Conservation (phyloP, 2,797 vertebrate genomes). For the Leucoraja ocellata region DNA sequence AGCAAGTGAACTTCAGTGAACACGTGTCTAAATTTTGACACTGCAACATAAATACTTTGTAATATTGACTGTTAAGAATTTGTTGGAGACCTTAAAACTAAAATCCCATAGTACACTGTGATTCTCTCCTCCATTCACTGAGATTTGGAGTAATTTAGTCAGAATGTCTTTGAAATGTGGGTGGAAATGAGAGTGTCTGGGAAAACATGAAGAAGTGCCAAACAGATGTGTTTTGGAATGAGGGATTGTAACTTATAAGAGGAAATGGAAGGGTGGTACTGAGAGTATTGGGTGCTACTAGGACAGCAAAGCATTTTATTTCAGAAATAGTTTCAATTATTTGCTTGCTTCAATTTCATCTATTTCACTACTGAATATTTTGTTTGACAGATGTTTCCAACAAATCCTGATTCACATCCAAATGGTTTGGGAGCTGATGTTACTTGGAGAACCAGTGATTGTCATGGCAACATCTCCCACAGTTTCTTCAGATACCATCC, state of each 20-base stretch:
- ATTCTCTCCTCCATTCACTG: too few species aligned
- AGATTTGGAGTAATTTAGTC: too few species aligned
- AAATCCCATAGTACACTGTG: neutral
- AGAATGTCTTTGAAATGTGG: too few species aligned
- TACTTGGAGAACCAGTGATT: constrained; percentile 83
- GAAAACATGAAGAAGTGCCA: neutral
- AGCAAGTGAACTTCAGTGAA: neutral
- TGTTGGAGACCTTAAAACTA: neutral
- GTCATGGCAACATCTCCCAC: constrained; percentile 83
- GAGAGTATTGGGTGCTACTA: neutral
- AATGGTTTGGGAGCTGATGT: constrained; percentile 84
- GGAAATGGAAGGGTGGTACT: neutral
- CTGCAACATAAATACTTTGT: neutral
- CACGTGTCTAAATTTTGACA: neutral
- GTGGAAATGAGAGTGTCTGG: too few species aligned
- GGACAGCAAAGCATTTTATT: neutral
- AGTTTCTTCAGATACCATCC: constrained; percentile 76
- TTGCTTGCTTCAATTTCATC: neutral
- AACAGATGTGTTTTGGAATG: neutral
- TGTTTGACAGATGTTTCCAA: constrained; percentile 74
- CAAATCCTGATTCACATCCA: constrained; percentile 80
- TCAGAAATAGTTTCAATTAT: neutral
- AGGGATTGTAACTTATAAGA: neutral
- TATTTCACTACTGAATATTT: neutral
- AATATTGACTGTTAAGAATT: neutral